Conservation (phyloP, 2,113 vertebrate genomes). For the Oreochromis aureus region DNA sequence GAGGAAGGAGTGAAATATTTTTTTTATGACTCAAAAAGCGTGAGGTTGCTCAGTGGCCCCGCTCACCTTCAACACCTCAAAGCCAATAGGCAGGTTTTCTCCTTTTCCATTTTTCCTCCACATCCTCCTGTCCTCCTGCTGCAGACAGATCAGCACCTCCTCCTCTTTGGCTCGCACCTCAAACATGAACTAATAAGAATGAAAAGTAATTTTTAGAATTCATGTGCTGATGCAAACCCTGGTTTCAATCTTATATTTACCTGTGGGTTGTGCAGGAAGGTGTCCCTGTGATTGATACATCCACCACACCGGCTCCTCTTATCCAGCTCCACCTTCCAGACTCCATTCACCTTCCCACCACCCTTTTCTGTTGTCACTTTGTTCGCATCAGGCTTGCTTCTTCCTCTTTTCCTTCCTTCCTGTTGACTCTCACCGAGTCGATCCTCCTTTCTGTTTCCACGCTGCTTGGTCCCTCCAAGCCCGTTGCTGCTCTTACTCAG, state of each 20-base stretch:
- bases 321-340: constrained; percentile 50
- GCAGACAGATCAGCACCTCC: constrained; percentile 76
- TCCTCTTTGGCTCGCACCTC: constrained; percentile 64
- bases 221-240: background rate
- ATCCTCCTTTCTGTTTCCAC: constrained; percentile 56
- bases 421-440: constrained; percentile 42
- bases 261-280: constrained; percentile 81
- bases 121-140: constrained; percentile 77
- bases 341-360: background rate
- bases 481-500: background rate
- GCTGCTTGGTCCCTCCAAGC: background rate
- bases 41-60: background rate
- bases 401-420: background rate
- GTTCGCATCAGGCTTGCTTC: background rate
- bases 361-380: background rate
- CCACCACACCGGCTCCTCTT: constrained; percentile 76
- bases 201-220: background rate
- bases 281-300: constrained; percentile 77
- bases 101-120: constrained; percentile 69
- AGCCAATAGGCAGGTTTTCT: constrained; percentile 79
- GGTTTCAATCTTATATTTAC: constrained; percentile 25
- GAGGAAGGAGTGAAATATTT: fast-evolving
- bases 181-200: constrained; percentile 71
- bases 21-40: background rate
- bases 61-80: constrained; percentile 76